Evolutionary conservation across 30 jellyfish, hydroid and myxozoan genomes (phyloP).

Genomic region (Pseudorhiza aurosa): DNA sequence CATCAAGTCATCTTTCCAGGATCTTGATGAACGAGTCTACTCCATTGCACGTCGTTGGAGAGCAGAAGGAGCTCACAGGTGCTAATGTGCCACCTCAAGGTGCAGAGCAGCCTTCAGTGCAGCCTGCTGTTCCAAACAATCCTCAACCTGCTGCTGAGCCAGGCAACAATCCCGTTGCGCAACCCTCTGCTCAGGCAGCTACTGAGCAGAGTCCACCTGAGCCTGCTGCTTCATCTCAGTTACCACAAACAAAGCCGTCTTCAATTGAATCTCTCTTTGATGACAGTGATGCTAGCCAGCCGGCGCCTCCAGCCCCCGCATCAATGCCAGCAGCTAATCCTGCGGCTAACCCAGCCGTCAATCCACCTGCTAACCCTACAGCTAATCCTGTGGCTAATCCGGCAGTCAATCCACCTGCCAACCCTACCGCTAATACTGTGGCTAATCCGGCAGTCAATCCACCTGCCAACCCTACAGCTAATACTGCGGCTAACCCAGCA

Average conservation of each 20-base stretch:
- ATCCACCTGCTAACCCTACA: background rate
- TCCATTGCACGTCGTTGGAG: constrained; percentile 23
- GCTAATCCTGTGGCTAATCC: background rate
- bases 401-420: background rate
- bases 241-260: too few species aligned
- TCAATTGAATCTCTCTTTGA: too few species aligned
- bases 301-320: constrained; percentile 25
- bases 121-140: background rate
- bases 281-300: constrained; percentile 2
- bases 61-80: constrained; percentile 4
- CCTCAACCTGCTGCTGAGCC: background rate
- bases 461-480: background rate
- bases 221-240: constrained; percentile 1
- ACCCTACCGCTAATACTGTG: constrained; percentile 10
- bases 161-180: background rate
- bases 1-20: constrained; percentile 28
- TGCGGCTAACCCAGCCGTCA: constrained; percentile 3
- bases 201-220: background rate
- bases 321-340: constrained; percentile 13
- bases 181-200: background rate
- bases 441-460: background rate
- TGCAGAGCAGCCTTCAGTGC: background rate
- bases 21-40: background rate
- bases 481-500: too few species aligned
- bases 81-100: background rate